Base-by-base conservation (phyloP, 2,113 vertebrate species). In the Sphaerodactylus townsendi region DNA sequence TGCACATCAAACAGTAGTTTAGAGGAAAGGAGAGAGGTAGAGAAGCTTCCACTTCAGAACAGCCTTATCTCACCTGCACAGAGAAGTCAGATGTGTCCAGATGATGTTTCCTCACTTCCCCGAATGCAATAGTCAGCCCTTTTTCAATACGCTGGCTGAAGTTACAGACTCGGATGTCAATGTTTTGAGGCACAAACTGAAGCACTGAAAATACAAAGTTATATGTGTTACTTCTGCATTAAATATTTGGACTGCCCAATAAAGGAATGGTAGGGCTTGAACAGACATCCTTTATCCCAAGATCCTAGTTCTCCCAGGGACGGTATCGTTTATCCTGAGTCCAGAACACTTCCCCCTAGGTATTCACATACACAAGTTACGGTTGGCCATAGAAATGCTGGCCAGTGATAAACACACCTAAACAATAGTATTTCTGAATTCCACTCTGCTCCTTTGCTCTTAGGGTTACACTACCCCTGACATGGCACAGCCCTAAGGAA, bases 101-200 rank as follows among this genome's bases (percentile, higher is more conserved):
- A 25, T 94, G 95, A 78, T 97, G 96, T 13, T 96, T 96, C 37
- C 95, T 95, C 64, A 97, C 96, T 95, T 99, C 98, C 4, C 95
- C 93, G 75, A 98, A 97, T 0, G 99, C 98, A 69, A 93, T 92
- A 50, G 93, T 95, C 92, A 99, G 94, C 79, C 98, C 99, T 83
- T 93, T 98, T 94, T 99, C 98, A 0, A 99, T 94, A 84, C 92
- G 96, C 89, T 96, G 97, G n/a, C 96, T 98, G 77, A 99, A 99
- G 92, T 96, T 98, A 91, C 98, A 99, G 91, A 97, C 94, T 1
- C 97, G 94, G 23, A 97, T 94, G 14, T 99, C 98, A 68, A 98
- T 86, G 0, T 96, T 96, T 17, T 90, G 94, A 48, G 98, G 98
- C 85, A 99, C 98, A 93, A 99, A 99, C 96, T 99, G 98, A 82